Evolutionary conservation across 2,797 vertebrate species (phyloP).

Genomic region (Acanthopagrus latus): DNA sequence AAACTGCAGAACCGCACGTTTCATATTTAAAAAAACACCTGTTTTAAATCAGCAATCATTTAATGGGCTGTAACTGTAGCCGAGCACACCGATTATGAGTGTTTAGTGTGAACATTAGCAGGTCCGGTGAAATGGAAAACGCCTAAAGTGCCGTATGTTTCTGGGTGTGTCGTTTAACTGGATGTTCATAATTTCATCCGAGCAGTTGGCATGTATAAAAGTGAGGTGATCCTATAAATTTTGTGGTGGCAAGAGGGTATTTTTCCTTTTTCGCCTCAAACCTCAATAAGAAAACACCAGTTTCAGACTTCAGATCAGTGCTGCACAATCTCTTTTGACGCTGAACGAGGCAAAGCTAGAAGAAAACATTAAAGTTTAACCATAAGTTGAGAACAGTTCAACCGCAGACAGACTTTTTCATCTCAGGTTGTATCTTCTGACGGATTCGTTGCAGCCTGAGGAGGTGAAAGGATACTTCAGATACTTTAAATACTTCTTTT

Average conservation of each 20-base stretch:
- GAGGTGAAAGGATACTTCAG: not conserved
- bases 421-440: not conserved
- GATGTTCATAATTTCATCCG: not conserved
- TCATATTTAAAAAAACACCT: slow-evolving; percentile 44
- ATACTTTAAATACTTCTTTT: not conserved
- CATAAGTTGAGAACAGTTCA: not conserved
- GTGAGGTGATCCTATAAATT: not conserved
- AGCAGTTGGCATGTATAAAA: not conserved
- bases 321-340: not conserved
- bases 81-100: slow-evolving; percentile 13
- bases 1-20: slow-evolving; percentile 2
- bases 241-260: not conserved
- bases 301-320: not conserved
- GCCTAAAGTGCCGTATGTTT: not conserved
- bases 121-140: slow-evolving; percentile 12
- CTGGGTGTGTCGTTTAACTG: slow-evolving; percentile 22
- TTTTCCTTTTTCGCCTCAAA: slow-evolving; percentile 6
- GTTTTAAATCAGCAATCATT: slow-evolving; percentile 19
- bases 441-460: not conserved
- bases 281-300: not conserved
- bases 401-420: not conserved
- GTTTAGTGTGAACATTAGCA: slow-evolving; percentile 32
- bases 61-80: slow-evolving; percentile 30
- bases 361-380: too few species aligned
- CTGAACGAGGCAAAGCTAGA: not conserved